Evolutionary conservation across 2,113 vertebrate species (phyloP).

Genomic region (Rhegmatorhina hoffmannsi): DNA sequence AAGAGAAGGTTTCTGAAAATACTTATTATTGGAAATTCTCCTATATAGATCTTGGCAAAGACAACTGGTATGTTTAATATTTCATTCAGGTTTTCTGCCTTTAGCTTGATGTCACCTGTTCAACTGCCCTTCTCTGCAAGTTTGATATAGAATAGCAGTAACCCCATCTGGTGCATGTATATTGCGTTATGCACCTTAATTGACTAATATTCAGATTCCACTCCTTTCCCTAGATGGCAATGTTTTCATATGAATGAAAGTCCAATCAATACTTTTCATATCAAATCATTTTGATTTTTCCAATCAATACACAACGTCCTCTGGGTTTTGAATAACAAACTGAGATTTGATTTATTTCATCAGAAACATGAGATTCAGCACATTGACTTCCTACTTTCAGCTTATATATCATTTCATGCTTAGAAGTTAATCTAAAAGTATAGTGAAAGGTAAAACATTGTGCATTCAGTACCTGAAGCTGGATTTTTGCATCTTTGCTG

Average conservation of each 20-base stretch:
- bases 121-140: neutral
- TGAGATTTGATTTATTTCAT: neutral
- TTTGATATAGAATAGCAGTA: neutral
- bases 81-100: neutral
- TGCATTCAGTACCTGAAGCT: constrained; percentile 91
- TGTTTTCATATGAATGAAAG: neutral
- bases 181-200: neutral
- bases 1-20: neutral
- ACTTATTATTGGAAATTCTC: neutral
- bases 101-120: neutral
- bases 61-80: neutral
- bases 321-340: neutral
- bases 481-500: constrained; percentile 99
- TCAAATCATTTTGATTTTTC: no score
- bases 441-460: constrained; percentile 22
- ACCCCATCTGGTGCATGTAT: neutral
- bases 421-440: neutral
- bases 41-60: neutral
- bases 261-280: neutral
- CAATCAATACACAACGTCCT: neutral
- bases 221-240: constrained; percentile 35
- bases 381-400: neutral
- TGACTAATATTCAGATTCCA: neutral
- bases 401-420: neutral
- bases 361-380: neutral